Evolutionary conservation across 2,888 invertebrate genomes (phyloP), one percentile per base, ranked within the genome.

Genomic region (Harpagoxenus sublaevis): DNA sequence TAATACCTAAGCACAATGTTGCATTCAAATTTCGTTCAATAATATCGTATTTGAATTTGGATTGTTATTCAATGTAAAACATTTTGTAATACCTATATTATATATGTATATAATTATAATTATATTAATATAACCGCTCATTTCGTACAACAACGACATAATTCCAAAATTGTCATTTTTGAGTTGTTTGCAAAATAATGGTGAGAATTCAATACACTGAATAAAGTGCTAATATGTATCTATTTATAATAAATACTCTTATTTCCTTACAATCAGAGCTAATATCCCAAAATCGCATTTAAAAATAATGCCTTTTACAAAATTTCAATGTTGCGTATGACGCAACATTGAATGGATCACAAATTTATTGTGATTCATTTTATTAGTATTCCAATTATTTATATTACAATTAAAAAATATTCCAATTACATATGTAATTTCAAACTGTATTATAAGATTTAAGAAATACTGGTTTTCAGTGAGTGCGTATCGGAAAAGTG

Each of bases 31-130:
- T 71, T 35, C 2, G 12, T 15, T 65, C 1, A 66, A 45, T 39
- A 63, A 63, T 45, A 70, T 70, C n/a, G 8, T n/a, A 53, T 53
- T 53, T 23, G n/a, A 70, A 53, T 70, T 70, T 35, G 48, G 31
- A 31, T 35, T 53, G 8, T 53, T 70, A 70, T 35, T 70, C 4
- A 12, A 23, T 70, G 12, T 53, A 66, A 66, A 45, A 66, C 2
- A 42, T 48, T 23, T 48, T 23, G 23, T 23, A 23, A 23, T 23
- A 23, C 23, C 23, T 23, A 23, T 23, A 23, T 23, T 23, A 23
- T 23, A 23, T 23, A 23, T 23, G 15, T 15, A 5, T 12, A n/a
- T n/a, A 3, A 3, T 62, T 3, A 10, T 39, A 63, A 39, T 31
- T 39, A 63, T 63, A 39, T 63, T n/a, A 23, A 23, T 55, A 10